Percentiles rank a stretch among this genome's conserved stretches.
phyloP scores from a whole-genome alignment of 2,888 invertebrate species.

The Helicoverpa assulta region DNA sequence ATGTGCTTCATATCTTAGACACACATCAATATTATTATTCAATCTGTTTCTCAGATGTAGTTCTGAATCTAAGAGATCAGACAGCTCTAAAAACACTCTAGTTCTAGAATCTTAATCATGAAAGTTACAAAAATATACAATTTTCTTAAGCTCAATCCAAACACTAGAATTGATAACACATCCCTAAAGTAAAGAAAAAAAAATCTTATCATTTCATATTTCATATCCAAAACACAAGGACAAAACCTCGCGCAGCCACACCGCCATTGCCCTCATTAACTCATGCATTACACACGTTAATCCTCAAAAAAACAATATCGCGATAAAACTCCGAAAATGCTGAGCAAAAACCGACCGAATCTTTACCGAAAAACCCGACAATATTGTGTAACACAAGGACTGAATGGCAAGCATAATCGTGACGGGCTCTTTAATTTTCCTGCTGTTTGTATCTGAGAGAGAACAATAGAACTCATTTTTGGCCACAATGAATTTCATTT shows the following conservation, averaged over 20 bases:
- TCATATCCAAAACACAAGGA: background rate
- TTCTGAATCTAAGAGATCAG: too few species aligned
- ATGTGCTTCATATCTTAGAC: too few species aligned
- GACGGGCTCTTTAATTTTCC: constrained; percentile 85
- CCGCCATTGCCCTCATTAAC: constrained; percentile 16
- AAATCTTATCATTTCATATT: background rate
- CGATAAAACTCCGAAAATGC: constrained; percentile 46
- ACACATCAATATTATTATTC: too few species aligned
- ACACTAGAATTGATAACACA: too few species aligned
- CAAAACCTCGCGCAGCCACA: background rate
- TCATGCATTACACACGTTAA: constrained; percentile 30
- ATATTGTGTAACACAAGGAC: constrained; percentile 79
- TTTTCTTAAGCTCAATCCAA: too few species aligned
- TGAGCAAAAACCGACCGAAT: constrained; percentile 59
- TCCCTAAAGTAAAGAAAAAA: background rate
- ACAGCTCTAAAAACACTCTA: too few species aligned
- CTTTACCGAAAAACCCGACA: constrained; percentile 70
- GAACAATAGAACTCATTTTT: constrained; percentile 87
- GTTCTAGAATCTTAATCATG: too few species aligned
- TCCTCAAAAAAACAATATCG: constrained; percentile 42
- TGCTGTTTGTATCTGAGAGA: constrained; percentile 82
- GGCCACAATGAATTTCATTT: constrained; percentile 86
- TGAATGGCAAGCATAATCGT: constrained; percentile 81
- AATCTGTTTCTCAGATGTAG: too few species aligned
- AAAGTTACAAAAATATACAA: too few species aligned